These are phyloP conservation scores for Sphaeridia pumilis DNA, from an alignment of 2,888 invertebrate genomes.

Conservation along the genomic window DNA sequence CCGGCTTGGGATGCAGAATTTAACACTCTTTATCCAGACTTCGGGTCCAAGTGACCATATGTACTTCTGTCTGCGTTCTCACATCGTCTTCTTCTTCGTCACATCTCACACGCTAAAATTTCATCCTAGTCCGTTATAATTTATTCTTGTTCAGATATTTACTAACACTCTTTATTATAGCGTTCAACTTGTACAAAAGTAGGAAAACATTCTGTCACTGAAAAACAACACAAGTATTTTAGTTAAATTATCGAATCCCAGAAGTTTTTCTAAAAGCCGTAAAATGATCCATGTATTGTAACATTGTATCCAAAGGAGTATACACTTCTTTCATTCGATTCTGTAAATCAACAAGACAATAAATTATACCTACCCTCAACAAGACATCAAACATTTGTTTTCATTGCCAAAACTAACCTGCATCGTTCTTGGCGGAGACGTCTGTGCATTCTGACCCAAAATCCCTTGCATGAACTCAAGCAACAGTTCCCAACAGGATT, in stretches of 20 bases:
- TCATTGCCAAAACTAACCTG: conserved; percentile 38
- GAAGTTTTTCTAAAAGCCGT: conserved; percentile 71
- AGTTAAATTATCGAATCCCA: conserved; percentile 40
- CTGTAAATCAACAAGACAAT: conserved; percentile 39
- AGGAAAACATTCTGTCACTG: background rate
- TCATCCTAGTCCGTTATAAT: no score
- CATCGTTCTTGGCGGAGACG: conserved; percentile 61
- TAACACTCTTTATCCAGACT: no score
- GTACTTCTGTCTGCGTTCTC: no score
- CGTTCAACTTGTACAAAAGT: no score
- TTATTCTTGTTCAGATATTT: no score
- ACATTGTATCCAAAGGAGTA: conserved; percentile 81
- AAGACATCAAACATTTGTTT: background rate
- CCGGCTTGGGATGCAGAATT: no score
- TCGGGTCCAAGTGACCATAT: no score
- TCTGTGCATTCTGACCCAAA: conserved; percentile 56
- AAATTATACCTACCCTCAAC: background rate
- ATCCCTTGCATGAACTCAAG: conserved; percentile 85
- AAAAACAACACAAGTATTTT: background rate
- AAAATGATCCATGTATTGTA: conserved; percentile 90
- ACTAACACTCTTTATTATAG: no score
- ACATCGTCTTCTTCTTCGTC: no score
- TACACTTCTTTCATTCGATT: conserved; percentile 71
- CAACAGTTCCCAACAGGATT: conserved; percentile 80
- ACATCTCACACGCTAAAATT: no score